Base-by-base conservation (phyloP, 2,113 vertebrate species). In the Sinocyclocheilus maitianheensis region DNA sequence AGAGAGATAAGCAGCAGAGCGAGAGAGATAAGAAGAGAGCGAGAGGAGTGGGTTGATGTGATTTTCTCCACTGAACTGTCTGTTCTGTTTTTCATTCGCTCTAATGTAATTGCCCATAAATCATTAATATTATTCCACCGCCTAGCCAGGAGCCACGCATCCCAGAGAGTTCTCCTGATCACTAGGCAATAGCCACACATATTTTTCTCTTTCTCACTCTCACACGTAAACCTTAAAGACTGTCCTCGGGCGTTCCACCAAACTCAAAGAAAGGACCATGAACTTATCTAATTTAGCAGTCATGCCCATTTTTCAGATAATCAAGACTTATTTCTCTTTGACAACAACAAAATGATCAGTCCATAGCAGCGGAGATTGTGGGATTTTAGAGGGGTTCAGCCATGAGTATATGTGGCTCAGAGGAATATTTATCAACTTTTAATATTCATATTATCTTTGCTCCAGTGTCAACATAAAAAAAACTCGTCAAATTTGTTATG, bases 41-140 rank as follows among this genome's bases (percentile, higher is more conserved):
- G 76, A 77, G 76, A 69, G 48, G 76, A 77, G 62, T 20, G 12
- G 53, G 81, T 77, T 55, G 18, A 74, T 84, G 40, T 60, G n/a
- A 67, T 87, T 62, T 81, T 69, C 46, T 76, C 20, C 48, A 46
- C 67, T 46, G 43, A 74, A 84, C 77, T 83, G 34, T 26, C 26
- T 79, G 71, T 87, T 86, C 85, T 48, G 72, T 62, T 85, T 84
- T 84, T 85, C 84, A 53, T 85, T 92, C 88, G 89, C 87, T 51
- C 85, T 83, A 34, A 86, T 85, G 90, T 91, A 93, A 94, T 92
- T 91, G 91, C 78, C 91, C 90, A 93, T 93, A 91, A 94, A 94
- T 91, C 91, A 93, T 92, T 91, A 75, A 93, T 91, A 91, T 93
- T 89, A 92, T 92, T 89, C 83, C 88, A 88, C 86, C 87, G 89